phyloP scores from a whole-genome alignment of 2,888 invertebrate species.

The Drosophila cyrtoloma region DNA sequence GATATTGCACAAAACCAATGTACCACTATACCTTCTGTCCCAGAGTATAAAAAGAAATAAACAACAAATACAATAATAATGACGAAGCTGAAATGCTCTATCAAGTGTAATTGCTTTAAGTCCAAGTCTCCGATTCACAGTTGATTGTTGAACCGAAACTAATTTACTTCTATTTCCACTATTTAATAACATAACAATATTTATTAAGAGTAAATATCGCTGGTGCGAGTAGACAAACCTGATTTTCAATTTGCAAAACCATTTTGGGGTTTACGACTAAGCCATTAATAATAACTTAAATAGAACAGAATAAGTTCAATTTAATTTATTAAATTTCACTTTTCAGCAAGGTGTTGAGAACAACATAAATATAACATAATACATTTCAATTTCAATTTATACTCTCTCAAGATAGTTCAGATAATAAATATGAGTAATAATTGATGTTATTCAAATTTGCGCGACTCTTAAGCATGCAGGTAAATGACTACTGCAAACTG shows the following conservation, averaged over 20 bases:
- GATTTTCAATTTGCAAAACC: background rate
- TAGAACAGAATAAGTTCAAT: background rate
- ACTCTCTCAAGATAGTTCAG: background rate
- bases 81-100: constrained; percentile 43
- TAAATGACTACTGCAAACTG: background rate
- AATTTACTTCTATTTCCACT: background rate
- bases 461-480: background rate
- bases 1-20: background rate
- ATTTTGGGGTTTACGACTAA: background rate
- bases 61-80: background rate
- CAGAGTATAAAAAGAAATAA: background rate
- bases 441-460: background rate
- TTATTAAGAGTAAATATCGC: background rate
- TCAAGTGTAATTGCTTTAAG: background rate
- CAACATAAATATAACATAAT: background rate
- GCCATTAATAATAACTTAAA: background rate
- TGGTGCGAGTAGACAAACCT: background rate
- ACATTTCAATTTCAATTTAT: background rate
- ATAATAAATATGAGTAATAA: background rate
- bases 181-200: background rate
- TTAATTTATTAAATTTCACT: background rate
- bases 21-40: background rate
- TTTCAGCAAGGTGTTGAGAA: background rate
- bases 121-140: background rate
- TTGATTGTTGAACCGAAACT: constrained; percentile 5